phyloP scores from a whole-genome alignment of 2,888 invertebrate species.

The Drosophila ezoana region DNA sequence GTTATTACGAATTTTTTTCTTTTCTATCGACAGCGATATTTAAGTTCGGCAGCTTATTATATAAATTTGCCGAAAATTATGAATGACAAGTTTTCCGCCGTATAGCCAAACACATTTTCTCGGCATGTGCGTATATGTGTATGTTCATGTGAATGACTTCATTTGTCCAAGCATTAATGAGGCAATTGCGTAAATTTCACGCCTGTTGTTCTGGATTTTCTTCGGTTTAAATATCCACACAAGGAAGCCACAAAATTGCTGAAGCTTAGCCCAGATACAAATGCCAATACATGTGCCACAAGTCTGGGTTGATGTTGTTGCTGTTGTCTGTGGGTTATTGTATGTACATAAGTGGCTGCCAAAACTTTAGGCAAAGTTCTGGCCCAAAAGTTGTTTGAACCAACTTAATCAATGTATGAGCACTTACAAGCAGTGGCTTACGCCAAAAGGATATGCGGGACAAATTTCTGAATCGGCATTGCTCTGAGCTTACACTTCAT shows the following conservation, averaged over 20 bases:
- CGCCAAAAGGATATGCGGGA: conserved; percentile 40
- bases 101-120: conserved; percentile 42
- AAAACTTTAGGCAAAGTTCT: conserved; percentile 66
- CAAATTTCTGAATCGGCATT: conserved; percentile 11
- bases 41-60: background rate
- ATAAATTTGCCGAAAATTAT: conserved; percentile 25
- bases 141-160: conserved; percentile 57
- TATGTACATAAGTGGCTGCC: conserved; percentile 69
- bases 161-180: conserved; percentile 71
- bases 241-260: conserved; percentile 64
- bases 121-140: conserved; percentile 1
- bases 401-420: conserved; percentile 74
- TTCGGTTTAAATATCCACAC: conserved; percentile 63
- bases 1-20: too few relatives aligned
- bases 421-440: conserved; percentile 66
- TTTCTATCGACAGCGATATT: background rate
- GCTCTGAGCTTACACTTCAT: conserved; percentile 66
- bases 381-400: conserved; percentile 42
- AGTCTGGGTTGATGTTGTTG: conserved; percentile 23
- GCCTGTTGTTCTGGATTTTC: conserved; percentile 51
- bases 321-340: conserved; percentile 52
- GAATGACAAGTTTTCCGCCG: conserved; percentile 35
- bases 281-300: conserved; percentile 68
- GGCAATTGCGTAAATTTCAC: conserved; percentile 79
- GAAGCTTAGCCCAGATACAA: conserved; percentile 67